Percentiles rank a stretch among this genome's conserved stretches.
Evolutionary conservation across 1,140 invertebrate species (phyloP).

Genomic region (Drosophila suzukii): DNA sequence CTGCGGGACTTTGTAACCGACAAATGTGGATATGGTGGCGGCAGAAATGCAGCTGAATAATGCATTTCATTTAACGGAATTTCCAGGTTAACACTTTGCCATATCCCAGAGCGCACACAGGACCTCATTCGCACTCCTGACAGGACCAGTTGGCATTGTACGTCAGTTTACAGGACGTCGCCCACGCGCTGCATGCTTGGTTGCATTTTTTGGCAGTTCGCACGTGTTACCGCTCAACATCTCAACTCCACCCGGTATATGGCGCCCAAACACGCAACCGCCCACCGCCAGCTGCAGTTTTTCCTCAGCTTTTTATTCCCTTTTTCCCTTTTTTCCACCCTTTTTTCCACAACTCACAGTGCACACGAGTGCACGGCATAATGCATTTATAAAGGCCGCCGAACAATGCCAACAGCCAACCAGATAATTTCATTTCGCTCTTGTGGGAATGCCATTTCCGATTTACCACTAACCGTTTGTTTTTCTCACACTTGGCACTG

Average conservation of each 20-base stretch:
- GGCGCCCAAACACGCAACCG: neutral
- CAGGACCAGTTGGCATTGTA: slow-evolving; percentile 23
- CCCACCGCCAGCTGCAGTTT: slow-evolving; percentile 2
- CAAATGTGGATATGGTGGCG: slow-evolving; percentile 28
- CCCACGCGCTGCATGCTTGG: slow-evolving; percentile 45
- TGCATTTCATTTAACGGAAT: slow-evolving; percentile 63
- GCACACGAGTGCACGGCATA: slow-evolving; percentile 69
- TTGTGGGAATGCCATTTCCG: slow-evolving; percentile 57
- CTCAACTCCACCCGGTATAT: neutral
- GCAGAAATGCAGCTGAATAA: slow-evolving; percentile 41
- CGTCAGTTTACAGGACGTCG: slow-evolving; percentile 45
- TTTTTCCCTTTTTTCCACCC: neutral
- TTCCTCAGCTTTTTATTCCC: slow-evolving; percentile 3
- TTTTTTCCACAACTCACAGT: slow-evolving; percentile 10
- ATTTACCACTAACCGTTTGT: slow-evolving; percentile 64
- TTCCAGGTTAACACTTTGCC: slow-evolving; percentile 54
- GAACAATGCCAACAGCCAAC: slow-evolving; percentile 58
- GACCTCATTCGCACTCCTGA: slow-evolving; percentile 4
- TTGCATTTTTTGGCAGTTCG: slow-evolving; percentile 51
- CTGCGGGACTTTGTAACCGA: slow-evolving; percentile 16
- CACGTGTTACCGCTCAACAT: slow-evolving; percentile 51
- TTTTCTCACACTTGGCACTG: slow-evolving; percentile 58
- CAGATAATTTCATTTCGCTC: slow-evolving; percentile 58
- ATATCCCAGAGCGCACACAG: neutral
- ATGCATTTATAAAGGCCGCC: slow-evolving; percentile 73